These are phyloP conservation scores for Agelas oroides DNA, from an alignment of 37 sponge, comb jelly and placozoan genomes.

Conservation along the genomic window DNA sequence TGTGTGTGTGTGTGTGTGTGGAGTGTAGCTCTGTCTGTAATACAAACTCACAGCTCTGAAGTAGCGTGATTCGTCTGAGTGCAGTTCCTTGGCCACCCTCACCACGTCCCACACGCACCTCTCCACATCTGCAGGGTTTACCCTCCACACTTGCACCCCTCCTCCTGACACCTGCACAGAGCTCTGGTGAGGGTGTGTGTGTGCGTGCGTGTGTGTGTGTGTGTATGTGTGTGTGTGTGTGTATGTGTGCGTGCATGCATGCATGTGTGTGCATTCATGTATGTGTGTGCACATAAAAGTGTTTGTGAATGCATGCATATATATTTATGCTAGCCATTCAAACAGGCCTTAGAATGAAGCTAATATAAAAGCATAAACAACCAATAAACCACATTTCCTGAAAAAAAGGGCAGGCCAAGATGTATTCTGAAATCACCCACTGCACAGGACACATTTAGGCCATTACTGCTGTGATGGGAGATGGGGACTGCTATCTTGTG, in stretches of 20 bases:
- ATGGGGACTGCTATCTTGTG: too few species aligned
- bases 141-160: not conserved
- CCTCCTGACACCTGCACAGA: not conserved
- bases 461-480: too few species aligned
- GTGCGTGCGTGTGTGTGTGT: slow-evolving; percentile 15
- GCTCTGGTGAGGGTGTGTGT: not conserved
- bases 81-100: slow-evolving; percentile 26
- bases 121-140: slow-evolving; percentile 46
- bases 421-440: too few species aligned
- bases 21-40: too few species aligned
- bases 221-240: slow-evolving; percentile 49
- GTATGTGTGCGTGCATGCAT: slow-evolving; percentile 31
- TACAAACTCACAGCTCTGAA: slow-evolving; percentile 49
- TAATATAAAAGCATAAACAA: too few species aligned
- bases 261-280: slow-evolving; percentile 9
- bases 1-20: not conserved
- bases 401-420: not conserved
- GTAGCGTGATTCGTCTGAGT: slow-evolving; percentile 49
- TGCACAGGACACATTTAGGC: too few species aligned
- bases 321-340: too few species aligned
- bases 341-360: too few species aligned
- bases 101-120: slow-evolving; percentile 47
- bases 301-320: too few species aligned
- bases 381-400: too few species aligned
- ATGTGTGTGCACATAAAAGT: too few species aligned